These are phyloP conservation scores for Taenioides sp. DNA, from an alignment of 2,797 vertebrate genomes.

Conservation along the genomic window DNA sequence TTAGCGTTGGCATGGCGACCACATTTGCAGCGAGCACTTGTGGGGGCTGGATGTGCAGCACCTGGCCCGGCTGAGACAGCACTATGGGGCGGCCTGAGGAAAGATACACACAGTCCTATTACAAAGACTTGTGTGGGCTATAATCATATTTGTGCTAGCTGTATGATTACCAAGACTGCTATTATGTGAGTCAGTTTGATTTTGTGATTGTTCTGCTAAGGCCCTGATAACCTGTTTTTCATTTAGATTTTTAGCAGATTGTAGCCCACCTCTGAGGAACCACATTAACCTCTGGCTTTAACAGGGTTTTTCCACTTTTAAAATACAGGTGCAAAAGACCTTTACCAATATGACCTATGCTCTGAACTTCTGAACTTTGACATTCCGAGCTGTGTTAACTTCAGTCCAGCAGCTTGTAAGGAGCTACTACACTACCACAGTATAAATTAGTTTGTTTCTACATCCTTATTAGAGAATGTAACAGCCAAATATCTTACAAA, in stretches of 20 bases:
- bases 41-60: conserved; percentile 86
- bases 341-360: conserved; percentile 51
- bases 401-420: not conserved
- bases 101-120: conserved; percentile 41
- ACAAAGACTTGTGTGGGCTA: conserved; percentile 22
- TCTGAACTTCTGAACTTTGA: conserved; percentile 54
- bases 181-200: conserved; percentile 23
- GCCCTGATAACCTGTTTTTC: not conserved
- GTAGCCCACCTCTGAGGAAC: conserved; percentile 30
- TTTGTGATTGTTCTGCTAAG: not conserved
- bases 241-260: conserved; percentile 13
- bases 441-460: not conserved
- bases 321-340: conserved; percentile 54
- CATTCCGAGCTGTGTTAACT: conserved; percentile 39
- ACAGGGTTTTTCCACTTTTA: conserved; percentile 38
- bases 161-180: conserved; percentile 28
- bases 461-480: not conserved
- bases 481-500: not conserved
- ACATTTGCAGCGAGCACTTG: conserved; percentile 75
- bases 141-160: conserved; percentile 36
- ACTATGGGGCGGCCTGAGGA: conserved; percentile 80
- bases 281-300: conserved; percentile 52
- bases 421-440: not conserved
- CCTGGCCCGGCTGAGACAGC: conserved; percentile 80
- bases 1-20: conserved; percentile 70